A percentile compares a stretch with the other conserved stretches of the same genome.
phyloP scores from a whole-genome alignment of 1,140 invertebrate genomes.

The Coptotermes formosanus region DNA sequence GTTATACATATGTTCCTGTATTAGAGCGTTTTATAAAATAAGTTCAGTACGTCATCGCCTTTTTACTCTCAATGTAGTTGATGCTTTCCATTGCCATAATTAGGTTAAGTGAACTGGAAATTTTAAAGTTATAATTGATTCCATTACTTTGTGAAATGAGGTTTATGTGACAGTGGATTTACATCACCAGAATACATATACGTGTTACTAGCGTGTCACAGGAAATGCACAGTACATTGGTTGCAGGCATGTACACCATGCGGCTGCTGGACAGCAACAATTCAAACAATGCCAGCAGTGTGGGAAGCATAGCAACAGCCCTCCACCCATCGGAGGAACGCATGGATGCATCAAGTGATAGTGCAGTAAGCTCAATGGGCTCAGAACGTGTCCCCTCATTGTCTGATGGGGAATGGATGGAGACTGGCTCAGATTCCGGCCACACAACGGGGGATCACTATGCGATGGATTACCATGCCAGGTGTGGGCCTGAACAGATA shows the following conservation, averaged over 20 bases:
- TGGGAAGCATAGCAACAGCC: slow-evolving; percentile 35
- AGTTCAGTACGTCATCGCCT: no score
- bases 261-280: slow-evolving; percentile 70
- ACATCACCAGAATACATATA: no score
- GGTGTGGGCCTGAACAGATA: slow-evolving; percentile 36
- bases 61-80: no score
- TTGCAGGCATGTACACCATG: slow-evolving; percentile 79
- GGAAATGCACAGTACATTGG: background rate
- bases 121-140: no score
- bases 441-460: slow-evolving; percentile 62
- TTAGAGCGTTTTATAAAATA: no score
- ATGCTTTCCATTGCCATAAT: no score
- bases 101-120: no score
- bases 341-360: slow-evolving; percentile 79
- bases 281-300: slow-evolving; percentile 45
- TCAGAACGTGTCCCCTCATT: slow-evolving; percentile 83
- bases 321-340: slow-evolving; percentile 55
- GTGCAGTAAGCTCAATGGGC: slow-evolving; percentile 87
- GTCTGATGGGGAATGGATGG: slow-evolving; percentile 86
- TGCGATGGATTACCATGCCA: slow-evolving; percentile 52
- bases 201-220: no score
- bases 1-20: no score
- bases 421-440: slow-evolving; percentile 78
- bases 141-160: no score
- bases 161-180: no score